Evolutionary conservation across 1,140 invertebrate genomes (phyloP), one percentile per base, ranked within the genome.

Genomic region (Neodiprion fabricii): DNA sequence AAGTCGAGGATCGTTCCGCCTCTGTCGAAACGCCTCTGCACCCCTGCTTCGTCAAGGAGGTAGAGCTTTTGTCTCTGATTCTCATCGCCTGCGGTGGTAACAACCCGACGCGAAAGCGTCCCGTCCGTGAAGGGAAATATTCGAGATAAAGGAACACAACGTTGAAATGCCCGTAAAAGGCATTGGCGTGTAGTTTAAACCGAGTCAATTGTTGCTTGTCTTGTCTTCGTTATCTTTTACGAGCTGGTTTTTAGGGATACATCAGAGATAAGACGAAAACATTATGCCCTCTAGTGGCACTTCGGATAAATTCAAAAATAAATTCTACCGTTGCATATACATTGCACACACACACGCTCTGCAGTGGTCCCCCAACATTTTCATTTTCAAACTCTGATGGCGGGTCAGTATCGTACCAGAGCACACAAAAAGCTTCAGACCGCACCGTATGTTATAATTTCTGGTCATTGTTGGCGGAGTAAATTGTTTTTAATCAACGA

Each of bases 81-180:
- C 53, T 61, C 53, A 61, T 61, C 53, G 53, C n/a, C 53, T 40
- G 53, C 53, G 53, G 53, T 61, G 53, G 53, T 17, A 61, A 61
- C 53, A 9, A 12, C 11, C 7, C n/a, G 53, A 7, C 11, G 53
- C 53, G 53, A 17, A 61, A 61, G 53, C 28, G 28, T 40, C 28
- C 28, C 28, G 28, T 40, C 28, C 28, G 53, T 14, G n/a, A 61
- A 61, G 53, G 53, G 53, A 61, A 61, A 61, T 61, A 61, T 61
- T 61, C 11, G 53, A 61, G 53, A 61, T 61, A 61, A 61, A 61
- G 53, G 53, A 61, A 61, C 53, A 61, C 53, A 61, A 61, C 11
- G 53, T 17, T 61, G 53, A 61, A 61, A 61, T 61, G 53, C 53
- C 53, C 11, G 53, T 4, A 17, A 61, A 61, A 61, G 53, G 53